Evolutionary conservation across 2,113 vertebrate species (phyloP).

Genomic region (Phrynosoma blainvillii): DNA sequence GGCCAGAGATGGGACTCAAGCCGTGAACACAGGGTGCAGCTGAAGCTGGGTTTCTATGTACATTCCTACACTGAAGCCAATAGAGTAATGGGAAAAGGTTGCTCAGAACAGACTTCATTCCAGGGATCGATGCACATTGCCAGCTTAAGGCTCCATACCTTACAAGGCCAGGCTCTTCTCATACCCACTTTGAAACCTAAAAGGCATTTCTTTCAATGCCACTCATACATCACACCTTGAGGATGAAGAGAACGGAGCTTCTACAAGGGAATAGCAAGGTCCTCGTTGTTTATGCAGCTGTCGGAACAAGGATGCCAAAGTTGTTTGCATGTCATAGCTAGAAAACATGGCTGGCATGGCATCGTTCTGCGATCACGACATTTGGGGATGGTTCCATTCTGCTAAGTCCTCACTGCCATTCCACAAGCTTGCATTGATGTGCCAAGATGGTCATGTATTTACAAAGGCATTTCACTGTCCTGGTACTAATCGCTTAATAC

Average conservation of each 20-base stretch:
- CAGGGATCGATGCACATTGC: neutral
- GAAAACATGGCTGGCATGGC: neutral
- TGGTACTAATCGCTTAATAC: neutral
- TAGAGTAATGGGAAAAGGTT: neutral
- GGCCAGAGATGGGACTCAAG: neutral
- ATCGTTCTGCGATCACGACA: neutral
- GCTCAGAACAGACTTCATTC: neutral
- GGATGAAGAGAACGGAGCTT: neutral
- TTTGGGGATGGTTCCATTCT: neutral
- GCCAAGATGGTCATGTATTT: neutral
- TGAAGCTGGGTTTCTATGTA: neutral
- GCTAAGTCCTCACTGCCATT: neutral
- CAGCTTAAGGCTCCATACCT: neutral
- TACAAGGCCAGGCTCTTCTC: neutral
- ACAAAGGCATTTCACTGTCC: neutral
- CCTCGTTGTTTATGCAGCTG: constrained; percentile 8
- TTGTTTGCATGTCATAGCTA: neutral
- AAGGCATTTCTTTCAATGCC: neutral
- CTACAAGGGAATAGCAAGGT: neutral
- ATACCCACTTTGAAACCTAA: neutral
- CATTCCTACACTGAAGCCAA: neutral
- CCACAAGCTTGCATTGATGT: neutral
- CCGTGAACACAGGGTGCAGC: neutral
- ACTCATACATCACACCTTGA: neutral
- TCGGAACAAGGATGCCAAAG: neutral